Conservation (phyloP, 2,888 invertebrate species). For the Meandrusa payeni region DNA sequence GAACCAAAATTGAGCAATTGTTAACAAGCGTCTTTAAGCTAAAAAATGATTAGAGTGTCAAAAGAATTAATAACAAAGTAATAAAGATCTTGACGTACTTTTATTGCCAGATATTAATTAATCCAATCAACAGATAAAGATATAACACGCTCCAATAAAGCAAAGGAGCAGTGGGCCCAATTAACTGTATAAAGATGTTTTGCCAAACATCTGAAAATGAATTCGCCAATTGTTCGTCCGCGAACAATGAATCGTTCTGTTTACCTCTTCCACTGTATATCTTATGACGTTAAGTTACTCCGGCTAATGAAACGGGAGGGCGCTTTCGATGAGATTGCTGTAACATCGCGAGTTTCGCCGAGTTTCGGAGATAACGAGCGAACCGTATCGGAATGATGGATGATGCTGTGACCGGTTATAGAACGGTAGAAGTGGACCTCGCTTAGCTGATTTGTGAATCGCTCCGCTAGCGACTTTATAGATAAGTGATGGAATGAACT, state of each 20-base stretch:
- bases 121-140: slow-evolving; percentile 5
- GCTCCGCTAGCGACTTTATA: slow-evolving; percentile 17
- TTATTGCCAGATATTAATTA: neutral
- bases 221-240: slow-evolving; percentile 34
- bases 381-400: slow-evolving; percentile 34
- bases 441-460: slow-evolving; percentile 27
- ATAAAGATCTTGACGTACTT: no score
- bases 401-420: slow-evolving; percentile 25
- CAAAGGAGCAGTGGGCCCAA: slow-evolving; percentile 26
- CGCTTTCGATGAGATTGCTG: slow-evolving; percentile 33
- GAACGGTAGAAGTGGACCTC: slow-evolving; percentile 23
- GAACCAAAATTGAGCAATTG: no score
- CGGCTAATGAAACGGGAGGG: slow-evolving; percentile 39
- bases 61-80: no score
- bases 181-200: slow-evolving; percentile 33
- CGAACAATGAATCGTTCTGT: slow-evolving; percentile 33
- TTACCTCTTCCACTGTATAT: slow-evolving; percentile 27
- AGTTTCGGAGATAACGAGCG: slow-evolving; percentile 34
- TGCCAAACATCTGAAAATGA: slow-evolving; percentile 33
- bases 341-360: slow-evolving; percentile 32
- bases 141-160: slow-evolving; percentile 2
- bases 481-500: slow-evolving; percentile 28
- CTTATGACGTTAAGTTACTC: slow-evolving; percentile 25
- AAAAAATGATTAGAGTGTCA: no score
- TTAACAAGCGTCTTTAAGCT: no score